Percentiles rank a stretch among this genome's conserved stretches.
These are phyloP conservation scores for Lissonota sp. DNA, from an alignment of 2,888 invertebrate species.

Conservation along the genomic window DNA sequence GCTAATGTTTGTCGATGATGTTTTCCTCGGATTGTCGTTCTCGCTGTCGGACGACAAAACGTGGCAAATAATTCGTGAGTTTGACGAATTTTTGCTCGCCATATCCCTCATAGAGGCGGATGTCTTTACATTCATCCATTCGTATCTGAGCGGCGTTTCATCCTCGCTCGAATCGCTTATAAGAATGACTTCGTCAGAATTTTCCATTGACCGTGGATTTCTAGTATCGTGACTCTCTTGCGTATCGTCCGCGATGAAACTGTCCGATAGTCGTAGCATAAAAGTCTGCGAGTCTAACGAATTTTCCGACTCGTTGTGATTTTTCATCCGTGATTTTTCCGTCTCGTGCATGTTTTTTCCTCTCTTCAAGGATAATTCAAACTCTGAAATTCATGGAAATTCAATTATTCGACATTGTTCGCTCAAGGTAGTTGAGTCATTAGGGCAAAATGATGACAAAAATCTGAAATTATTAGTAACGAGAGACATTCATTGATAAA, in stretches of 20 bases:
- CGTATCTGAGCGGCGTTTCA: constrained; percentile 22
- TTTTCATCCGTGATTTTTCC: neutral
- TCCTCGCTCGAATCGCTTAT: constrained; percentile 79
- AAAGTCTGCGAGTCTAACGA: constrained; percentile 70
- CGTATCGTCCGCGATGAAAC: constrained; percentile 67
- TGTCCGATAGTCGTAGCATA: constrained; percentile 68
- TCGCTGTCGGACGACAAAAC: constrained; percentile 70
- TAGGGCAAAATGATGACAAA: too few relatives aligned
- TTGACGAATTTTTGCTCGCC: constrained; percentile 28
- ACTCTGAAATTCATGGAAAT: constrained; percentile 48
- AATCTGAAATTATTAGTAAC: too few relatives aligned
- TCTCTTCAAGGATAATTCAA: constrained; percentile 54
- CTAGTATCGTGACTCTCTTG: constrained; percentile 13
- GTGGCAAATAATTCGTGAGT: constrained; percentile 28
- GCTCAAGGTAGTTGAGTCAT: neutral
- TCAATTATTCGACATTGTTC: constrained; percentile 2
- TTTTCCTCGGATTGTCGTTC: constrained; percentile 10
- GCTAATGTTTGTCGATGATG: constrained; percentile 27
- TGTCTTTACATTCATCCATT: constrained; percentile 17
- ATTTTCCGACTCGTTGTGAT: neutral
- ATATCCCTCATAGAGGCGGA: neutral
- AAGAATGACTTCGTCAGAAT: constrained; percentile 70
- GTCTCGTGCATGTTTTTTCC: neutral
- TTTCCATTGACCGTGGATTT: neutral
- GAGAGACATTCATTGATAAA: too few relatives aligned